These are phyloP conservation scores for Gyrodactylus salaris DNA, from an alignment of 1,140 invertebrate species.

Conservation along the genomic window DNA sequence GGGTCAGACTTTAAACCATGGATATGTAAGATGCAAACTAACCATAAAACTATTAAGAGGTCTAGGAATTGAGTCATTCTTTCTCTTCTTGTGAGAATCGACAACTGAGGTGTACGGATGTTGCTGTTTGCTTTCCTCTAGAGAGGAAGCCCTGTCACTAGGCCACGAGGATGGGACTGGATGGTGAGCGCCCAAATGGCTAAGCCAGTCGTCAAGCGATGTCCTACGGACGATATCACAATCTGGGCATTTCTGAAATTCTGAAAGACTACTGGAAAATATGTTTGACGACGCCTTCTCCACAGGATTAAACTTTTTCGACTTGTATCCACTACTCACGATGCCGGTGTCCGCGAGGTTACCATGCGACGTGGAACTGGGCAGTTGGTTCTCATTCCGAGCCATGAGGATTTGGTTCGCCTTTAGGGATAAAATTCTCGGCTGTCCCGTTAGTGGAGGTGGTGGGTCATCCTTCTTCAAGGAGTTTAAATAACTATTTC, in stretches of 20 bases:
- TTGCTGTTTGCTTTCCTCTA: not conserved
- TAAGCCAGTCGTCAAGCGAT: not conserved
- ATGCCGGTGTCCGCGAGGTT: too few species aligned
- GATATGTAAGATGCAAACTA: not conserved
- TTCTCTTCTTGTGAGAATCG: not conserved
- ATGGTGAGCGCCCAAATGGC: not conserved
- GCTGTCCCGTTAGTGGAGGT: not conserved
- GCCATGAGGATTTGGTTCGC: not conserved
- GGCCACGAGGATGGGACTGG: not conserved
- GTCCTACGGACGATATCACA: not conserved
- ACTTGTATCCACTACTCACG: not conserved
- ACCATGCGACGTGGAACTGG: not conserved
- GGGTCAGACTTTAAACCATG: not conserved
- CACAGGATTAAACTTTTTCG: not conserved
- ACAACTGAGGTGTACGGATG: not conserved
- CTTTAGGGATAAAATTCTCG: not conserved
- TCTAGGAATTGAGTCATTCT: not conserved
- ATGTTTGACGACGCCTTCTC: not conserved
- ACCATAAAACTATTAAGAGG: constrained; percentile 4
- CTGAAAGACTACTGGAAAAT: not conserved
- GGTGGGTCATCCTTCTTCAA: not conserved
- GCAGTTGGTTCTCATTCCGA: not conserved
- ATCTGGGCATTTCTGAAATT: not conserved
- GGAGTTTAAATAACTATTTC: not conserved
- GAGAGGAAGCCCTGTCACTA: not conserved